Conservation (phyloP, 2,888 invertebrate genomes). For the Itoplectis maculator region DNA sequence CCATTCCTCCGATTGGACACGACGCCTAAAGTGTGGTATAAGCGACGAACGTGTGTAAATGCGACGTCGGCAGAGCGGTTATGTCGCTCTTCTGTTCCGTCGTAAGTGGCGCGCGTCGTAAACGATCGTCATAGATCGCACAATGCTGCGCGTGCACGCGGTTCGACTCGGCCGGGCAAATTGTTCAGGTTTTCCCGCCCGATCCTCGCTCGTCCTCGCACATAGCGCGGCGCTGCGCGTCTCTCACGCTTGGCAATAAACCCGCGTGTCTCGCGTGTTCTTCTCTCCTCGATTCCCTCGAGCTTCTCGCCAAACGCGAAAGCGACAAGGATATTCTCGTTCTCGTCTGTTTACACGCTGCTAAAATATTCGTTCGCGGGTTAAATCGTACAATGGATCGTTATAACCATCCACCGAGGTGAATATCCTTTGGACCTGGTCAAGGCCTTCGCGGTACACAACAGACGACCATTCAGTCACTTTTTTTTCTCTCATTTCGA, state of each 20-base stretch:
- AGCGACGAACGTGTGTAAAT: not conserved
- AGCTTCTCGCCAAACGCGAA: not conserved
- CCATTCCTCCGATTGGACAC: not conserved
- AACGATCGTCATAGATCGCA: conserved; percentile 9
- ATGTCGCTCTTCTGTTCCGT: conserved; percentile 4
- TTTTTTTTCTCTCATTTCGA: too few species aligned
- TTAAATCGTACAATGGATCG: too few species aligned
- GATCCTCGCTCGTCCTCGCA: not conserved
- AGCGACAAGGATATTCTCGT: too few species aligned
- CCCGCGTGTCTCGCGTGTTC: too few species aligned
- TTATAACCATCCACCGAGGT: too few species aligned
- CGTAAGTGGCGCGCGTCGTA: conserved; percentile 7
- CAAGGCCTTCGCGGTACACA: too few species aligned
- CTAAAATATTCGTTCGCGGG: too few species aligned
- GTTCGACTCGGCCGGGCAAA: not conserved
- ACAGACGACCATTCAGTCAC: too few species aligned
- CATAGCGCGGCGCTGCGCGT: not conserved
- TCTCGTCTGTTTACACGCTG: too few species aligned
- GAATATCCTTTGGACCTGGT: too few species aligned
- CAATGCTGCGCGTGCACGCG: too few species aligned
- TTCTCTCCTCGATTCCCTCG: not conserved
- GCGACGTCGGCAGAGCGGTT: not conserved
- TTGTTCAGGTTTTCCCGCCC: not conserved
- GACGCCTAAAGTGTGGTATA: not conserved
- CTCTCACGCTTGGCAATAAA: not conserved